Conservation (phyloP, 2,888 invertebrate species). For the Andricus quercusramuli region DNA sequence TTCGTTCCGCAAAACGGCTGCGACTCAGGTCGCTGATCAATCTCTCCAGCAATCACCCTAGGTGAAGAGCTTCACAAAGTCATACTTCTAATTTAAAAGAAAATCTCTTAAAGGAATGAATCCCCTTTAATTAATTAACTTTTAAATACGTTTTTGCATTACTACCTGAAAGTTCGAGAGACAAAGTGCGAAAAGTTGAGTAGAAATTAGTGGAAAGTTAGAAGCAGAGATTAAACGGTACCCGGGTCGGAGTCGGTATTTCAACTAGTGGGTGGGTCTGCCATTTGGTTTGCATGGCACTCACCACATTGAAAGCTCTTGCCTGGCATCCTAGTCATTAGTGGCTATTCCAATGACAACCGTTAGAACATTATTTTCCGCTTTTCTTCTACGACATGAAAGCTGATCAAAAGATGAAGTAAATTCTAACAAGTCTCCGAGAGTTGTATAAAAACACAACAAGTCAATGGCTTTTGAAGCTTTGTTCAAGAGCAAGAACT, state of each 20-base stretch:
- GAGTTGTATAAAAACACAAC: background rate
- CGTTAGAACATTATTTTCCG: background rate
- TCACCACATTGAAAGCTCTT: background rate
- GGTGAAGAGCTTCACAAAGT: no score
- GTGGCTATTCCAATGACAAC: background rate
- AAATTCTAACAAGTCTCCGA: background rate
- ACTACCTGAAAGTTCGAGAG: background rate
- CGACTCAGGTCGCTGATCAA: no score
- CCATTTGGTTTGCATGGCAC: background rate
- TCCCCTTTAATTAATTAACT: no score
- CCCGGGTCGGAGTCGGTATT: constrained; percentile 68
- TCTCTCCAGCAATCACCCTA: no score
- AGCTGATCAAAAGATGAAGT: constrained; percentile 12
- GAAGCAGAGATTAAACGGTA: constrained; percentile 66
- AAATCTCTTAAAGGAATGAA: no score
- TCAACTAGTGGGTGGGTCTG: constrained; percentile 14
- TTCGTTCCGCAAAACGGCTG: no score
- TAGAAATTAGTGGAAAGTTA: constrained; percentile 59
- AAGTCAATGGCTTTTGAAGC: background rate
- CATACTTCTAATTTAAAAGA: no score
- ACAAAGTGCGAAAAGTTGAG: constrained; percentile 51
- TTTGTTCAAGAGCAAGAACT: background rate
- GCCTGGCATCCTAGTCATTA: background rate
- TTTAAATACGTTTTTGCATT: background rate
- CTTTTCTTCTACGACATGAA: background rate